A percentile compares a stretch with the other conserved stretches of the same genome.
Evolutionary conservation across 2,888 invertebrate genomes (phyloP).

Genomic region (Drosophila anomalata): DNA sequence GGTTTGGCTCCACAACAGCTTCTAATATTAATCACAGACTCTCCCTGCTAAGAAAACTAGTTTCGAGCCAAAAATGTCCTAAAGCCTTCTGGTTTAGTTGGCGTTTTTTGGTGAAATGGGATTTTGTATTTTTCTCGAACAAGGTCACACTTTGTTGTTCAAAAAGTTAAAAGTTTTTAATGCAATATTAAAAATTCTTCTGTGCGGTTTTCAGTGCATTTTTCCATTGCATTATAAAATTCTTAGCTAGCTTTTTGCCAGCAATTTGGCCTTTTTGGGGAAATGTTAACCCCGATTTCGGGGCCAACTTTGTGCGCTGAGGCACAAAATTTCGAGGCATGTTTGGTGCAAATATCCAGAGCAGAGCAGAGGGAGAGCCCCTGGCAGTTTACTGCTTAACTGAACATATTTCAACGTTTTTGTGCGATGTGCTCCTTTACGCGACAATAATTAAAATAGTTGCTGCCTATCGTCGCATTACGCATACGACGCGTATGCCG

Average conservation of each 20-base stretch:
- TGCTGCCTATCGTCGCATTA: conserved; percentile 74
- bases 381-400: conserved; percentile 29
- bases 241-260: not conserved
- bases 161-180: too few relatives aligned
- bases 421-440: conserved; percentile 22
- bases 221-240: not conserved
- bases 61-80: too few relatives aligned
- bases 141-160: too few relatives aligned
- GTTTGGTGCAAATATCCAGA: conserved; percentile 1
- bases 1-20: too few relatives aligned
- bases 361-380: too few relatives aligned
- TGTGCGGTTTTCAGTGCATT: not conserved
- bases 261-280: not conserved
- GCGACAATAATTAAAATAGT: conserved; percentile 68
- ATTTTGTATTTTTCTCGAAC: too few relatives aligned
- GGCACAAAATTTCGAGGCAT: conserved; percentile 34
- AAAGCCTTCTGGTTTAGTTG: too few relatives aligned
- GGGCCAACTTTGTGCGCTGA: conserved; percentile 26
- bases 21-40: too few relatives aligned
- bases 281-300: not conserved
- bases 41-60: too few relatives aligned
- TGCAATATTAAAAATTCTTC: too few relatives aligned
- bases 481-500: conserved; percentile 57
- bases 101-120: too few relatives aligned
- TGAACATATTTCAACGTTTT: conserved; percentile 44